phyloP scores from a whole-genome alignment of 2,797 vertebrate species.

The Nannoperca australis region DNA sequence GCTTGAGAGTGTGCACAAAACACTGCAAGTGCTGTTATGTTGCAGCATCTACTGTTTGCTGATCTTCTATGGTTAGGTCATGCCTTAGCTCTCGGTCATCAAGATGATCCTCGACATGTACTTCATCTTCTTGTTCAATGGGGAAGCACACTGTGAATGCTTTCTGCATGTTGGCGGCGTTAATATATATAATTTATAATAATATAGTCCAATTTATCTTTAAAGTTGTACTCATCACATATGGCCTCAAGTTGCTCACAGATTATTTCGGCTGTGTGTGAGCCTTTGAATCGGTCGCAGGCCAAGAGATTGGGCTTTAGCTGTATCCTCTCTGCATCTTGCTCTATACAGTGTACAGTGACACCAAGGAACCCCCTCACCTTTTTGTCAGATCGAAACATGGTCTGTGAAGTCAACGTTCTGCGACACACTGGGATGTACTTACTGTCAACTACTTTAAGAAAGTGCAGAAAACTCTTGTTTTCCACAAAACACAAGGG shows the following conservation, averaged over 20 bases:
- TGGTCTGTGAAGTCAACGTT: constrained; percentile 4
- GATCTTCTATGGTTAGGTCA: constrained; percentile 51
- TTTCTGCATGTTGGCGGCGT: background rate
- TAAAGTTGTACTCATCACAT: background rate
- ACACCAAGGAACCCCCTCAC: constrained; percentile 5
- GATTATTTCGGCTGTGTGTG: background rate
- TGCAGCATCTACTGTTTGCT: constrained; percentile 49
- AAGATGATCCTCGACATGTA: constrained; percentile 13
- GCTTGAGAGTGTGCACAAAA: constrained; percentile 55
- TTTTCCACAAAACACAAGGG: constrained; percentile 8
- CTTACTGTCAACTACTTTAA: constrained; percentile 8
- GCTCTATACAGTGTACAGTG: constrained; percentile 7
- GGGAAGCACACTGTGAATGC: constrained; percentile 16
- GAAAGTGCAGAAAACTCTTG: constrained; percentile 5
- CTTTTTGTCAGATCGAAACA: constrained; percentile 8
- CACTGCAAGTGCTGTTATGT: constrained; percentile 52
- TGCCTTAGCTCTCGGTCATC: constrained; percentile 58
- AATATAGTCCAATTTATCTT: too few relatives aligned
- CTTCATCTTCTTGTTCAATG: constrained; percentile 36
- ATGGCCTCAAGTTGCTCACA: background rate
- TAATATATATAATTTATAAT: too few relatives aligned
- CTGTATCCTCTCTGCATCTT: background rate
- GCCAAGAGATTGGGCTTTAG: constrained; percentile 8
- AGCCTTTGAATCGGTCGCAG: constrained; percentile 1
- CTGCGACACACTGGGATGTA: constrained; percentile 12